Conservation (phyloP, 1,140 invertebrate species). For the Neuroterus valhalla region DNA sequence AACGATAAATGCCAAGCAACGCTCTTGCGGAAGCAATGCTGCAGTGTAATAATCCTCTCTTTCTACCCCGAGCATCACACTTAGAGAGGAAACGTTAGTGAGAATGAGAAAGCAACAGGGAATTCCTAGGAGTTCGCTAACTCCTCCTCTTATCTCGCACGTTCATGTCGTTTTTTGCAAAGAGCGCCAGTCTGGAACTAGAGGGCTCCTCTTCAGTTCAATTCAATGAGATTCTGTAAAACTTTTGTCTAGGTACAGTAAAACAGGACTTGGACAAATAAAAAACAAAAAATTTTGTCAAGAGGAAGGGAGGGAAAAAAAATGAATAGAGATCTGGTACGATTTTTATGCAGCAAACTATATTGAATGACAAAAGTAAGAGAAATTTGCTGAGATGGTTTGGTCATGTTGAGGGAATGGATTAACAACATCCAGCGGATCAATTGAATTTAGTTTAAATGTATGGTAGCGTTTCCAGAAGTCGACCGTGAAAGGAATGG, state of each 20-base stretch:
- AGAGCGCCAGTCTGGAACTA: constrained; percentile 21
- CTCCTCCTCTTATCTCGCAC: constrained; percentile 26
- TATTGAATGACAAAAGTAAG: no score
- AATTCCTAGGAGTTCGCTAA: constrained; percentile 27
- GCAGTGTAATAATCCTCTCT: constrained; percentile 15
- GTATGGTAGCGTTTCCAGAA: no score
- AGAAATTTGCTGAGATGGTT: no score
- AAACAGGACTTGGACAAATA: not conserved
- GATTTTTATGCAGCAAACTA: no score
- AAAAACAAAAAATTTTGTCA: not conserved
- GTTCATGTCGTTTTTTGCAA: constrained; percentile 18
- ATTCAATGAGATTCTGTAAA: constrained; percentile 18
- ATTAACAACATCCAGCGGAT: no score
- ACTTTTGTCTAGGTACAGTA: not conserved
- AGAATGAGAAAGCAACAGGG: constrained; percentile 29
- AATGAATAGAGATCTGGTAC: no score
- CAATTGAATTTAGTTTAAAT: no score
- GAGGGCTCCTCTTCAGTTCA: not conserved
- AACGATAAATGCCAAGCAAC: constrained; percentile 40
- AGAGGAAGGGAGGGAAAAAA: not conserved
- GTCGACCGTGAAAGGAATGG: no score
- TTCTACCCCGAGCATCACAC: constrained; percentile 3
- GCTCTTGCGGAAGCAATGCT: constrained; percentile 2
- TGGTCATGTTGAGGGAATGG: no score
- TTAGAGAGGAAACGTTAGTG: not conserved